Conservation (phyloP, 2,888 invertebrate species). For the Cerastis rubricosa region DNA sequence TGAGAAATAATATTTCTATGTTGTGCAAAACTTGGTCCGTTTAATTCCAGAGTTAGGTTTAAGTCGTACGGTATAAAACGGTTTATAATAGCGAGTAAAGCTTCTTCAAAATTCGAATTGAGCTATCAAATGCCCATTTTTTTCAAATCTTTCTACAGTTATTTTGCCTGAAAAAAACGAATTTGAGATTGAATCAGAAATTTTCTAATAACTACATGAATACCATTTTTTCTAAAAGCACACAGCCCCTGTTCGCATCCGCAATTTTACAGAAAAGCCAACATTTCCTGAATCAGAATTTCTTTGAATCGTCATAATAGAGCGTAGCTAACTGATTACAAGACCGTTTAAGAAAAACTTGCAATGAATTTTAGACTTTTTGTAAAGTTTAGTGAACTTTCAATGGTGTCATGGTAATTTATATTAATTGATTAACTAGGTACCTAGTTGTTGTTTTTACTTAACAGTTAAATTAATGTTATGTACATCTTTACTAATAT, state of each 20-base stretch:
- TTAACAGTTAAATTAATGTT: neutral
- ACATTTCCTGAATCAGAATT: neutral
- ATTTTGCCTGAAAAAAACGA: neutral
- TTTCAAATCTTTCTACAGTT: too few relatives aligned
- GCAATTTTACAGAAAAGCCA: neutral
- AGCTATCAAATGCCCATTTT: too few relatives aligned
- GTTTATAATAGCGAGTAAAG: too few relatives aligned
- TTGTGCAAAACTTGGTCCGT: neutral
- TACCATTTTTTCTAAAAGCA: neutral
- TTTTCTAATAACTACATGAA: neutral
- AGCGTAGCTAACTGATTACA: slow-evolving; percentile 6
- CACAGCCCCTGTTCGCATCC: neutral
- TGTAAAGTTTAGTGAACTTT: slow-evolving; percentile 42
- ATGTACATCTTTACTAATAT: too few relatives aligned
- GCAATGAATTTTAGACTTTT: slow-evolving; percentile 23
- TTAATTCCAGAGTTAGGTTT: neutral
- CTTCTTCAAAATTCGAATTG: too few relatives aligned
- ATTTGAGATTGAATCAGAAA: neutral
- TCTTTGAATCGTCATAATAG: neutral
- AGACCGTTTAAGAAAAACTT: slow-evolving; percentile 18
- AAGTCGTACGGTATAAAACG: too few relatives aligned
- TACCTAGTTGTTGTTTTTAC: neutral
- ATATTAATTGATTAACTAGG: slow-evolving; percentile 7
- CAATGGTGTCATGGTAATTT: neutral
- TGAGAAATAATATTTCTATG: neutral